phyloP scores from a whole-genome alignment of 37 sponge, comb jelly and placozoan genomes.

The Aplysina aerophoba region DNA sequence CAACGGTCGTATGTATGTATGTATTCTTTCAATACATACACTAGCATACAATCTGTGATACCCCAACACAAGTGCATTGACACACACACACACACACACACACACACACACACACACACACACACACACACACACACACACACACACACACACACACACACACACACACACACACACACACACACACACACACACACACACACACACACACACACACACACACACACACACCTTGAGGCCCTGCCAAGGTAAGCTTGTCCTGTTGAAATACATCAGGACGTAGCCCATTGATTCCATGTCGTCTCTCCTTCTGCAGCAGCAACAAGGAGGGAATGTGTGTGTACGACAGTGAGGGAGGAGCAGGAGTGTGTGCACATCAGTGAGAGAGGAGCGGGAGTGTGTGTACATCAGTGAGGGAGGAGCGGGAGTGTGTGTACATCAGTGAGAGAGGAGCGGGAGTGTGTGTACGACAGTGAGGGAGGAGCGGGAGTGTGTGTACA shows the following conservation, averaged over 20 bases:
- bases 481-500: not conserved
- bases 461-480: not conserved
- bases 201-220: slow-evolving; percentile 40
- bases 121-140: not conserved
- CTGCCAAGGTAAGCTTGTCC: slow-evolving; percentile 98
- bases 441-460: no score
- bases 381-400: not conserved
- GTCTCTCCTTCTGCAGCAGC: slow-evolving; percentile 77
- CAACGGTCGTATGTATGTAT: no score
- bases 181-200: slow-evolving; percentile 22
- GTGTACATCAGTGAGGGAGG: not conserved
- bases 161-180: not conserved
- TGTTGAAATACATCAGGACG: slow-evolving; percentile 99
- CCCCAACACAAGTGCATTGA: no score
- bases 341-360: not conserved
- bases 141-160: slow-evolving; percentile 23
- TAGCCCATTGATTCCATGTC: slow-evolving; percentile 99
- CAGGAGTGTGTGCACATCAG: no score
- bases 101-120: no score
- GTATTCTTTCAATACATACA: no score
- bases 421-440: not conserved
- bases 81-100: no score
- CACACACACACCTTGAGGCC: slow-evolving; percentile 80
- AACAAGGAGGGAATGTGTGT: slow-evolving; percentile 20
- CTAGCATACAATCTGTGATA: no score